These are phyloP conservation scores for Meda fulgida DNA, from an alignment of 2,797 vertebrate species.

Conservation along the genomic window DNA sequence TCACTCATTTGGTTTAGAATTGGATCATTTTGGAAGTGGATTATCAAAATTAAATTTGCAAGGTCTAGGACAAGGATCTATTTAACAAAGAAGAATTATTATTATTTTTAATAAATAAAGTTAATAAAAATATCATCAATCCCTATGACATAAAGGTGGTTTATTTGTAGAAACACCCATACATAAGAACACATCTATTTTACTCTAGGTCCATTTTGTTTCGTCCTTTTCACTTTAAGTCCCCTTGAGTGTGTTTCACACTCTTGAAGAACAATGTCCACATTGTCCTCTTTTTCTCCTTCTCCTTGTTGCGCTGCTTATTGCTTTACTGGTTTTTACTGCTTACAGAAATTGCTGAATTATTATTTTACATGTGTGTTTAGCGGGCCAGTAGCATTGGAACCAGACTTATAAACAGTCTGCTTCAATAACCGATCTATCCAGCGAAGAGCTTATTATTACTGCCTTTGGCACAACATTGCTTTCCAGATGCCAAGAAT, in stretches of 20 bases:
- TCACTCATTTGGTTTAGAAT: neutral
- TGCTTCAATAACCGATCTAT: constrained; percentile 60
- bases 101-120: too few relatives aligned
- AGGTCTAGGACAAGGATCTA: neutral
- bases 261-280: constrained; percentile 68
- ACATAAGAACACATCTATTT: neutral
- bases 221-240: constrained; percentile 16
- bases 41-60: neutral
- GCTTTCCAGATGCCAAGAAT: constrained; percentile 24
- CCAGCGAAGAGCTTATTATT: constrained; percentile 11
- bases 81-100: neutral
- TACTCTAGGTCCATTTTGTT: neutral
- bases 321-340: constrained; percentile 54
- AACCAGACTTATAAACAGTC: constrained; percentile 73
- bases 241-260: constrained; percentile 63
- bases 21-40: neutral
- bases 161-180: neutral
- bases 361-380: constrained; percentile 69
- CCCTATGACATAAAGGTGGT: neutral
- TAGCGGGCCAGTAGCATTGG: constrained; percentile 65
- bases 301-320: constrained; percentile 56
- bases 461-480: constrained; percentile 7
- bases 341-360: constrained; percentile 70
- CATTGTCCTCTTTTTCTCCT: constrained; percentile 73
- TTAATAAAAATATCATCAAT: neutral